phyloP scores from a whole-genome alignment of 2,113 vertebrate genomes.

The Ceratotherium simum region DNA sequence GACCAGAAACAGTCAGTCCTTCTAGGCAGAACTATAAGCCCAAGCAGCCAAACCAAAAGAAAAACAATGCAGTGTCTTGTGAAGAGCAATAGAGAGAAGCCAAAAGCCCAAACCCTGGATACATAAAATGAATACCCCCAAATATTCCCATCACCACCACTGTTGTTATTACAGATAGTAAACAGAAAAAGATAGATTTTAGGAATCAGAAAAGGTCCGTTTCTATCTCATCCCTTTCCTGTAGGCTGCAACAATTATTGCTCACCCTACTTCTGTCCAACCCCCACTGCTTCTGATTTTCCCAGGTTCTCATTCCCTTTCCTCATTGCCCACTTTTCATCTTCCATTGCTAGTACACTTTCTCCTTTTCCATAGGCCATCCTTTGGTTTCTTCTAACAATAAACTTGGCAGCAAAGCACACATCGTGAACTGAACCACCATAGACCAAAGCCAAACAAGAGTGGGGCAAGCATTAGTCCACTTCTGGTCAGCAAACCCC shows the following conservation, averaged over 20 bases:
- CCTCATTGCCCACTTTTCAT: background rate
- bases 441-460: background rate
- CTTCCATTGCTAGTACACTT: background rate
- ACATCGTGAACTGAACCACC: background rate
- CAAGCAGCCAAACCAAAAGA: background rate
- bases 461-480: background rate
- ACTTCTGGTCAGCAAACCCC: background rate
- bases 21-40: background rate
- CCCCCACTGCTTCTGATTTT: background rate
- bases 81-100: background rate
- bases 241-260: background rate
- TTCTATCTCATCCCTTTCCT: background rate
- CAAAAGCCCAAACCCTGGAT: background rate
- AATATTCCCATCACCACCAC: background rate
- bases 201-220: background rate
- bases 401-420: background rate
- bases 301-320: background rate
- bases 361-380: background rate
- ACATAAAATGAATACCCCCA: background rate
- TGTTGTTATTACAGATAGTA: background rate
- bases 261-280: background rate
- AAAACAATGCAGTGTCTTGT: background rate
- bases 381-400: background rate
- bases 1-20: background rate
- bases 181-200: background rate